Evolutionary conservation across 2,797 vertebrate genomes (phyloP), one percentile per base, ranked within the genome.

Genomic region (Tragopan temminckii): DNA sequence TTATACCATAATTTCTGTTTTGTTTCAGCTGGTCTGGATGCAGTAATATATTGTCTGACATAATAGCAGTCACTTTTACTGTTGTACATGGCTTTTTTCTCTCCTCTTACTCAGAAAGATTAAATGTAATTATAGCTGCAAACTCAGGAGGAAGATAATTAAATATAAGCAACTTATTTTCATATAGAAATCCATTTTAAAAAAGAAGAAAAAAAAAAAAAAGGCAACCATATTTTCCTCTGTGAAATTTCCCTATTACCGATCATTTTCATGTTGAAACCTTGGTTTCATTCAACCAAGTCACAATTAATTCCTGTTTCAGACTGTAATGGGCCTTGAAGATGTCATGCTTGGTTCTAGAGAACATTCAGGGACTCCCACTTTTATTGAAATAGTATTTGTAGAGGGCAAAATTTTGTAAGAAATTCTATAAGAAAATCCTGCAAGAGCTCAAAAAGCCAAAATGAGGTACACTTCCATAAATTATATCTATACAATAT

Each of bases 11-110:
- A 69, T 43, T 43, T 72, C 75, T 77, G 13, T 38, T 84, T 80
- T 64, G 62, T 93, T 86, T 80, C 84, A 48, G 27, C 8, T 70
- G 14, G 36, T 84, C 35, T 63, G 69, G 12, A 42, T 43, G 61
- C 6, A 40, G 13, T 16, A 43, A 43, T 43, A 19, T 43, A 43
- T 9, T 43, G 17, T 8, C 42, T 43, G 42, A 88, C 29, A 69
- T n/a, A 24, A 12, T 45, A 62, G 31, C n/a, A n/a, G 35, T 40
- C 45, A 35, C 10, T 9, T 82, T 90, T 69, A 40, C 63, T 85
- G 43, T 4, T 71, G 7, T 15, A 50, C n/a, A 5, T 42, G 61
- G 9, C 1, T 11, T 25, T 94, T 95, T 91, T 52, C 63, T 5
- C 3, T 20, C 13, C 77, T 3, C 18, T 13, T 15, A 25, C 5